Conservation (phyloP, 2,888 invertebrate species). For the Leuctra nigra region DNA sequence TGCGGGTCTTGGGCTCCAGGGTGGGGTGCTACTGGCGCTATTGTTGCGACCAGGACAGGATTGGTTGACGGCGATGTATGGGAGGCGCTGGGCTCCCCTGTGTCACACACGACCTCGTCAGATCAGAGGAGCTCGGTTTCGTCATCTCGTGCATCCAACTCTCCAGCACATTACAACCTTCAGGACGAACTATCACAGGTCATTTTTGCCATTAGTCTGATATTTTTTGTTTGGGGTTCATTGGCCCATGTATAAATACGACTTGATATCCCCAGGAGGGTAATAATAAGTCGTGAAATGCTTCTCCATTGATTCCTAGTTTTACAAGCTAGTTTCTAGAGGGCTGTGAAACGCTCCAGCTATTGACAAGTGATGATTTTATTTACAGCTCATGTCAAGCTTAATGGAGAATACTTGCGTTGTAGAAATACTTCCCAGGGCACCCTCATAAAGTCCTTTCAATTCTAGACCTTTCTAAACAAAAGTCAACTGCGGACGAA, state of each 20-base stretch:
- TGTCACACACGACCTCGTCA: too few species aligned
- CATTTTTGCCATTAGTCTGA: not conserved
- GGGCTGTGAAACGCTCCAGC: not conserved
- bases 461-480: not conserved
- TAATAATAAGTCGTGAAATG: conserved; percentile 5
- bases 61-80: not conserved
- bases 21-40: too few species aligned
- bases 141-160: too few species aligned
- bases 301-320: not conserved
- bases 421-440: not conserved
- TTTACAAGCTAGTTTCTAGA: not conserved
- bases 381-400: not conserved
- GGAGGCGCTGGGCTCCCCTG: not conserved
- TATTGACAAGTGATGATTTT: conserved; percentile 4
- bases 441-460: conserved; percentile 7
- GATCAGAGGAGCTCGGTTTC: too few species aligned
- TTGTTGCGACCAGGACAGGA: too few species aligned
- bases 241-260: conserved; percentile 2
- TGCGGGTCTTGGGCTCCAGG: too few species aligned
- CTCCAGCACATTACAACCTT: not conserved
- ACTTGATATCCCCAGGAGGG: not conserved
- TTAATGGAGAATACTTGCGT: not conserved
- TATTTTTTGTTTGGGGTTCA: conserved; percentile 9
- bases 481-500: not conserved
- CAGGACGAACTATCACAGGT: not conserved